Evolutionary conservation across 2,113 vertebrate species (phyloP).

Genomic region (Indicator maculatus): DNA sequence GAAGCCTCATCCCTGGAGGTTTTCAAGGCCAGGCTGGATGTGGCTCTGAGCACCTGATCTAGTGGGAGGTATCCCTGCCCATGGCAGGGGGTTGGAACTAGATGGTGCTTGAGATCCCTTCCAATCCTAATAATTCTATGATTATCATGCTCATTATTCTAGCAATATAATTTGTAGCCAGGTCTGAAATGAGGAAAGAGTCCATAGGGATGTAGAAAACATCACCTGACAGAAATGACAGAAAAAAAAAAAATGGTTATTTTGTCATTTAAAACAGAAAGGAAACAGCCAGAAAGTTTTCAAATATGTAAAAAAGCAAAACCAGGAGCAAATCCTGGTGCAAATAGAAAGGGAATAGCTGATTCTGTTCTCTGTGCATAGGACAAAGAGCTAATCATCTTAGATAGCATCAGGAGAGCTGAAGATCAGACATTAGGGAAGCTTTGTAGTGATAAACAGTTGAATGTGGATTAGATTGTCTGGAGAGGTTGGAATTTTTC

Average conservation of each 20-base stretch:
- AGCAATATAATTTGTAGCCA: neutral
- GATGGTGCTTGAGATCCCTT: too few species aligned
- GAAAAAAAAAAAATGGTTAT: neutral
- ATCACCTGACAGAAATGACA: neutral
- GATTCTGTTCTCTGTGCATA: neutral
- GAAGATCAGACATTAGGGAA: conserved; percentile 4
- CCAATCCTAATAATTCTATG: too few species aligned
- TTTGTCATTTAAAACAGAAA: neutral
- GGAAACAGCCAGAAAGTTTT: neutral
- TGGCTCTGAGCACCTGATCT: too few species aligned
- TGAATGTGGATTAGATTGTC: conserved; percentile 39
- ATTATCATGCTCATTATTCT: neutral
- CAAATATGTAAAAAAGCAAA: neutral
- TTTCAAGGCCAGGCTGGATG: too few species aligned
- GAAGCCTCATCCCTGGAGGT: too few species aligned
- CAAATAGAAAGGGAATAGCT: neutral
- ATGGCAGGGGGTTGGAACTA: too few species aligned
- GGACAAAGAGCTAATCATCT: conserved; percentile 2
- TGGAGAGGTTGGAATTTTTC: conserved; percentile 32
- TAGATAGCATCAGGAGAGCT: conserved; percentile 40
- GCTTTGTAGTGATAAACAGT: conserved; percentile 55
- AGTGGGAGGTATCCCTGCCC: too few species aligned
- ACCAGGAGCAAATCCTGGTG: conserved; percentile 8
- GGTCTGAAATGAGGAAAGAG: neutral
- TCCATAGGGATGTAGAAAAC: neutral